A percentile compares a stretch with the other conserved stretches of the same genome.
Evolutionary conservation across 2,888 invertebrate genomes (phyloP).

Genomic region (Brachyopa scutellaris): DNA sequence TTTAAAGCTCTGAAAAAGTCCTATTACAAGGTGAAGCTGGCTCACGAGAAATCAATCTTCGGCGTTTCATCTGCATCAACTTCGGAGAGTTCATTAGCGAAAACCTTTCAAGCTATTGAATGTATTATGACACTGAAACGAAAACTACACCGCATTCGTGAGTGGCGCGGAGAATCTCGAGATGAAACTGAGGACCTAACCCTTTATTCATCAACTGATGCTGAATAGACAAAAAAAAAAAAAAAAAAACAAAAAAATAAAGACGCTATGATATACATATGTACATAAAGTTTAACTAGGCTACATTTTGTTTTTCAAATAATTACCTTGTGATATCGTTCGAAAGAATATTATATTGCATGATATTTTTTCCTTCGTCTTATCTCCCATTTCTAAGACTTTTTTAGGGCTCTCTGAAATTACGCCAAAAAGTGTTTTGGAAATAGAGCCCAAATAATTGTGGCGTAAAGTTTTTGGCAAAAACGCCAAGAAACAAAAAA

Average conservation of each 20-base stretch:
- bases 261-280: not conserved
- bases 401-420: too few species aligned
- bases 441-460: too few species aligned
- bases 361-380: conserved; percentile 6
- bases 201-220: conserved; percentile 55
- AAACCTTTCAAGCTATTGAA: conserved; percentile 81
- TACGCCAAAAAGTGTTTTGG: too few species aligned
- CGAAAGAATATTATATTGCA: conserved; percentile 21
- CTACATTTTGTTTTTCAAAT: not conserved
- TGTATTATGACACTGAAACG: conserved; percentile 81
- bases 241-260: too few species aligned
- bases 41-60: conserved; percentile 77
- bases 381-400: conserved; percentile 27
- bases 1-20: conserved; percentile 80
- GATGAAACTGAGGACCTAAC: conserved; percentile 77
- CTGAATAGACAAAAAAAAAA: too few species aligned
- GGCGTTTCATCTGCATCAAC: conserved; percentile 73
- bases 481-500: too few species aligned
- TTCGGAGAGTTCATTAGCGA: conserved; percentile 78
- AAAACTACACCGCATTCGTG: conserved; percentile 81
- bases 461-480: too few species aligned
- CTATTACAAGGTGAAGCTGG: conserved; percentile 80
- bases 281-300: conserved; percentile 36
- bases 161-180: conserved; percentile 79
- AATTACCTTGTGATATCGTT: conserved; percentile 64